Evolutionary conservation across 2,888 invertebrate species (phyloP).

Genomic region (Bruchidius siliquastri): DNA sequence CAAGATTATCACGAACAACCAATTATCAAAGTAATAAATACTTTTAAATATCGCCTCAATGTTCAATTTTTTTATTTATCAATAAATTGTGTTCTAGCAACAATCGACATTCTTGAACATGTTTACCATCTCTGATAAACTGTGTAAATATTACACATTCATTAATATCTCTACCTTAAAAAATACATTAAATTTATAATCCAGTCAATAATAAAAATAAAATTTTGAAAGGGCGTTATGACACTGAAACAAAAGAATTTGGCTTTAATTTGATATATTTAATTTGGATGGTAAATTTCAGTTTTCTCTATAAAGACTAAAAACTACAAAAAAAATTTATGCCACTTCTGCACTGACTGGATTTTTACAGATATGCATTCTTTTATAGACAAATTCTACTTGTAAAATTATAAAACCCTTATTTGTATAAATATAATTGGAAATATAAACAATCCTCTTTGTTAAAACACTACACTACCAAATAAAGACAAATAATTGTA

Average conservation of each 20-base stretch:
- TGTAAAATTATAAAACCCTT: background rate
- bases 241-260: too few relatives aligned
- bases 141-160: background rate
- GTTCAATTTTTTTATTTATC: background rate
- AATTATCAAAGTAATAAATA: too few relatives aligned
- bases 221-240: background rate
- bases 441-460: background rate
- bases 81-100: background rate
- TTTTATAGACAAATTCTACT: background rate
- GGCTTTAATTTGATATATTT: too few relatives aligned
- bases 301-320: too few relatives aligned
- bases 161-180: background rate
- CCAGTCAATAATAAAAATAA: background rate
- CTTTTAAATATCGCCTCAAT: too few relatives aligned
- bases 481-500: background rate
- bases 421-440: background rate
- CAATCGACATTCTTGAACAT: background rate
- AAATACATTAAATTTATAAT: background rate
- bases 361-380: background rate
- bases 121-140: background rate
- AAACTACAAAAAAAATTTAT: background rate
- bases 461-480: background rate
- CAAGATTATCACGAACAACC: background rate
- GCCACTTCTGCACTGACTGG: background rate
- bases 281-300: too few relatives aligned